phyloP scores from a whole-genome alignment of 2,113 vertebrate genomes.

The Rallus limicola region DNA sequence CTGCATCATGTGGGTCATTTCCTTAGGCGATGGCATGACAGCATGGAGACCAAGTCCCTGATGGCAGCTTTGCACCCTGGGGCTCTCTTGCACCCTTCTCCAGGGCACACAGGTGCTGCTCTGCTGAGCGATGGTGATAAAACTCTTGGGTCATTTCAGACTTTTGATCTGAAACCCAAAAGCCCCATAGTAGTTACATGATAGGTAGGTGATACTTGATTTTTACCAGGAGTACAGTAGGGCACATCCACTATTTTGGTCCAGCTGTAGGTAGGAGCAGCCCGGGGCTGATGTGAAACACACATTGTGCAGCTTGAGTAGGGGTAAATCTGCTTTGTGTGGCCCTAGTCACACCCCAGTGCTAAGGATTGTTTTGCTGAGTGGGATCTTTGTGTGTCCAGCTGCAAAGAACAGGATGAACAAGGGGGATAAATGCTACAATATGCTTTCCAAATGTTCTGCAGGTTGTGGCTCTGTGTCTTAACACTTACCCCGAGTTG shows the following conservation, averaged over 20 bases:
- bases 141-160: fast-evolving
- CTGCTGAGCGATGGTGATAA: not conserved
- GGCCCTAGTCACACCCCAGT: not conserved
- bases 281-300: not conserved
- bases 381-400: slow-evolving; percentile 13
- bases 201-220: not conserved
- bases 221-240: not conserved
- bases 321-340: not conserved
- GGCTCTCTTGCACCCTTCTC: not conserved
- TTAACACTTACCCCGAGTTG: not conserved
- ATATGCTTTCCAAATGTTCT: slow-evolving; percentile 19
- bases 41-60: fast-evolving
- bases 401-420: not conserved
- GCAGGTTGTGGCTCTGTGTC: not conserved
- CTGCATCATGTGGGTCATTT: not conserved
- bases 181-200: not conserved
- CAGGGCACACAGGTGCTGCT: not conserved
- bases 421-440: not conserved
- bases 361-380: not conserved
- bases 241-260: not conserved
- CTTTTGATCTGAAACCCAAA: not conserved
- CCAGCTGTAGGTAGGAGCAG: not conserved
- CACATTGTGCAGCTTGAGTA: not conserved
- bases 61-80: not conserved
- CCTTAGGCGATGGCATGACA: not conserved